Evolutionary conservation across 2,113 vertebrate species (phyloP).

Genomic region (Parus major): DNA sequence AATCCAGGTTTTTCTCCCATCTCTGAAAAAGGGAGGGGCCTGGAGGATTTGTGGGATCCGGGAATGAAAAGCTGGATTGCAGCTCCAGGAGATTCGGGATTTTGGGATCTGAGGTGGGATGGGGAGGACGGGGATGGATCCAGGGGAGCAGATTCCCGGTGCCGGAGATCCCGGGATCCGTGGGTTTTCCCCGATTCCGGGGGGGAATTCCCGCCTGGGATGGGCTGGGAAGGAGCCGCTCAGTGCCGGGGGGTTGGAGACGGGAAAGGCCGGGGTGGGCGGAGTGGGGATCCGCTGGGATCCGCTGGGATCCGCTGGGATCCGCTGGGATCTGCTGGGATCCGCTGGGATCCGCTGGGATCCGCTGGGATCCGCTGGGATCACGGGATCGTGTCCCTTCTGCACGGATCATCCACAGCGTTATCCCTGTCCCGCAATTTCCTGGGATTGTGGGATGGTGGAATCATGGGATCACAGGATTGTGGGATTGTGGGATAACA

Average conservation of each 20-base stretch:
- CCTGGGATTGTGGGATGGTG: not conserved
- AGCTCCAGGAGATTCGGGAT: no score
- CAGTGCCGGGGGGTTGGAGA: rapidly evolving
- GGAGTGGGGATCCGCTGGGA: not conserved
- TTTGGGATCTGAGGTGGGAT: not conserved
- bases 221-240: rapidly evolving
- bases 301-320: no score
- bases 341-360: not conserved
- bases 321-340: no score
- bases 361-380: no score
- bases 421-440: no score
- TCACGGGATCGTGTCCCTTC: not conserved
- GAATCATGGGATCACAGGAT: no score
- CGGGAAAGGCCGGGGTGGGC: not conserved
- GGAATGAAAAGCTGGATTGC: not conserved
- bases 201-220: not conserved
- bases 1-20: not conserved
- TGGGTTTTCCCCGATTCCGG: not conserved
- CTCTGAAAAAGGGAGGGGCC: not conserved
- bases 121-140: not conserved
- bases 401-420: rapidly evolving
- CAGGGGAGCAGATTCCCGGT: not conserved
- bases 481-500: not conserved
- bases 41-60: not conserved
- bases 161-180: not conserved